Conservation (phyloP, 2,113 vertebrate genomes). For the Lonchura striata region DNA sequence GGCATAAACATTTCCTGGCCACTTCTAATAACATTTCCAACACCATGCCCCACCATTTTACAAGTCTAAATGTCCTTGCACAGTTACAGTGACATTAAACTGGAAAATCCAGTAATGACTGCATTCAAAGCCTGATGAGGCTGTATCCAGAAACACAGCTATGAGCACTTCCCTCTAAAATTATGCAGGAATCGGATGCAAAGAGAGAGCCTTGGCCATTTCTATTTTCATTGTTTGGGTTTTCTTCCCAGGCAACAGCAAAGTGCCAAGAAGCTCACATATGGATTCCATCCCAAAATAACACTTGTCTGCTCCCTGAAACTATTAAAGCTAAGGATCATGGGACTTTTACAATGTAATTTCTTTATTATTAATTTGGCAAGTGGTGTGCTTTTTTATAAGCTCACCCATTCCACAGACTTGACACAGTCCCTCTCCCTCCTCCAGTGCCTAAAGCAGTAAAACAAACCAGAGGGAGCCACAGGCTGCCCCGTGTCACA, state of each 20-base stretch:
- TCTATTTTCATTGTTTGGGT: slow-evolving; percentile 45
- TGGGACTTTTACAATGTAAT: slow-evolving; percentile 6
- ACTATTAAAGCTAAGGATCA: slow-evolving; percentile 39
- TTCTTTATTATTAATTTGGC: slow-evolving; percentile 59
- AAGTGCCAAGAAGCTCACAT: slow-evolving; percentile 29
- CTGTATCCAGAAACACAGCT: neutral
- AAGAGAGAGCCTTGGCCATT: neutral
- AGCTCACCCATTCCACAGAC: neutral
- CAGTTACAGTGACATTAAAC: neutral
- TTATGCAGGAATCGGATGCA: neutral
- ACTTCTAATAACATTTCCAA: neutral
- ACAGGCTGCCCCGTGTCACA: neutral
- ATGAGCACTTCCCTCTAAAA: neutral
- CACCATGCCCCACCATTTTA: neutral
- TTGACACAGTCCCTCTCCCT: neutral
- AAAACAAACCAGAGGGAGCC: neutral
- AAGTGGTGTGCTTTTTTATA: neutral
- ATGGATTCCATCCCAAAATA: slow-evolving; percentile 64
- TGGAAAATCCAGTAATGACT: neutral
- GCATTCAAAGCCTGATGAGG: neutral
- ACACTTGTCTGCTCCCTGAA: neutral
- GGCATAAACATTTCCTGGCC: neutral
- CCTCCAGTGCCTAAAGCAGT: neutral
- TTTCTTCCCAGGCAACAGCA: slow-evolving; percentile 54
- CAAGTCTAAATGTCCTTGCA: neutral